Percentiles rank a stretch among this genome's conserved stretches.
Evolutionary conservation across 2,888 invertebrate species (phyloP).

Genomic region (Drosophila rellima): DNA sequence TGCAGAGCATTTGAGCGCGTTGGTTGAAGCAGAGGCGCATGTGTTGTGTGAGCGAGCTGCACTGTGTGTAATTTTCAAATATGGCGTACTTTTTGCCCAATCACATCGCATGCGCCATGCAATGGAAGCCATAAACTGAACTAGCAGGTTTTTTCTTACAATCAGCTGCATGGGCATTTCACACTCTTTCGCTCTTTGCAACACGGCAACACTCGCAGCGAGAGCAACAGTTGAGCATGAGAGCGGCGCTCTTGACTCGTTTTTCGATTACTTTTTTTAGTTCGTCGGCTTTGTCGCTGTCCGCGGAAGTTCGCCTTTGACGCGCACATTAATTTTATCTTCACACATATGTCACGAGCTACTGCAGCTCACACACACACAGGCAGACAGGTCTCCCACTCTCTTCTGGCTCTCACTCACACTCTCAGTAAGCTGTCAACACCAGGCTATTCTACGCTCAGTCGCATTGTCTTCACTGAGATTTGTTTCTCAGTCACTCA

Average conservation of each 20-base stretch:
- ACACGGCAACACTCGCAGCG: conserved; percentile 74
- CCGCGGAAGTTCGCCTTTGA: conserved; percentile 71
- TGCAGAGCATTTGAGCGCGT: conserved; percentile 32
- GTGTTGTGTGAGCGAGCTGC: conserved; percentile 65
- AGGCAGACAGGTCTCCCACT: conserved; percentile 19
- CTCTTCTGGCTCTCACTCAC: conserved; percentile 27
- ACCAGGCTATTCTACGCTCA: conserved; percentile 62
- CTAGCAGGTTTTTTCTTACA: conserved; percentile 54
- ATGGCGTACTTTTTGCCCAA: conserved; percentile 85
- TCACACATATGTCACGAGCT: conserved; percentile 78
- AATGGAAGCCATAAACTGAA: conserved; percentile 67
- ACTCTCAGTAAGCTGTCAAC: conserved; percentile 64
- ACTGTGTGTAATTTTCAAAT: conserved; percentile 83
- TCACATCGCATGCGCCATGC: conserved; percentile 85
- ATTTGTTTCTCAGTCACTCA: conserved; percentile 79
- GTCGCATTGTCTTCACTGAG: conserved; percentile 77
- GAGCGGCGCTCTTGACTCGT: conserved; percentile 55
- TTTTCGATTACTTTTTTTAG: conserved; percentile 5
- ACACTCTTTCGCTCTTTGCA: conserved; percentile 45
- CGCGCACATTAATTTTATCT: conserved; percentile 79
- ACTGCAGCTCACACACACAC: conserved; percentile 48
- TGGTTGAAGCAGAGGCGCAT: conserved; percentile 48
- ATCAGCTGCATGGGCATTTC: conserved; percentile 43
- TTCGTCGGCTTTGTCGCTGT: conserved; percentile 30
- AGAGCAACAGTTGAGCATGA: conserved; percentile 71